These are phyloP conservation scores for Drosophila nannoptera DNA, from an alignment of 1,140 invertebrate genomes.

Conservation along the genomic window DNA sequence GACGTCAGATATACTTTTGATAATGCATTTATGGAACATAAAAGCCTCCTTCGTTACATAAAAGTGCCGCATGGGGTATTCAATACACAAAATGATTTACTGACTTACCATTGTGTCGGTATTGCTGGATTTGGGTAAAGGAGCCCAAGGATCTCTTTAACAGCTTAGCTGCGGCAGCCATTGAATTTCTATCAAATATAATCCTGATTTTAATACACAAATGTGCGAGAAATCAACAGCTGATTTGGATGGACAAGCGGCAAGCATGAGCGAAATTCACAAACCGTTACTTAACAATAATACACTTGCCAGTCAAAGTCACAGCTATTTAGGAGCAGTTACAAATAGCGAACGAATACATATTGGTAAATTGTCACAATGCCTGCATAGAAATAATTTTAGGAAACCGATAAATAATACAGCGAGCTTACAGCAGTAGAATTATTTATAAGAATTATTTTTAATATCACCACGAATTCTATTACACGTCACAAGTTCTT, in stretches of 20 bases:
- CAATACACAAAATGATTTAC: background rate
- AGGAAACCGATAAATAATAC: too few relatives aligned
- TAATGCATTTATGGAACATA: background rate
- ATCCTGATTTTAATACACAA: slow-evolving; percentile 25
- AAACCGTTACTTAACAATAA: background rate
- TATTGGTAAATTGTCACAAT: background rate
- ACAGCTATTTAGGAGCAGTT: background rate
- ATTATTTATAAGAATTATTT: too few relatives aligned
- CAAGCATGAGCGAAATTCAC: background rate
- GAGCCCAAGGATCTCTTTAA: slow-evolving; percentile 51
- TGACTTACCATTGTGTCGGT: slow-evolving; percentile 42
- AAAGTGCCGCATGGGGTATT: slow-evolving; percentile 30
- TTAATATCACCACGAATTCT: too few relatives aligned
- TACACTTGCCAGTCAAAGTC: background rate
- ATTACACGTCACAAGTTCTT: too few relatives aligned
- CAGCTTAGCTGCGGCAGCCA: slow-evolving; percentile 62
- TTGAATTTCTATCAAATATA: slow-evolving; percentile 28
- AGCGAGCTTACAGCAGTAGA: too few relatives aligned
- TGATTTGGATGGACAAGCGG: background rate
- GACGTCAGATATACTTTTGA: too few relatives aligned
- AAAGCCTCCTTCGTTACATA: slow-evolving; percentile 50
- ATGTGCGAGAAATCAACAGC: slow-evolving; percentile 9
- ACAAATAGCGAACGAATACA: background rate
- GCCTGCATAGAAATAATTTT: too few relatives aligned
- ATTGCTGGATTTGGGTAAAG: slow-evolving; percentile 52